phyloP scores from a whole-genome alignment of 2,888 invertebrate genomes.

The Steinernema scapterisci region DNA sequence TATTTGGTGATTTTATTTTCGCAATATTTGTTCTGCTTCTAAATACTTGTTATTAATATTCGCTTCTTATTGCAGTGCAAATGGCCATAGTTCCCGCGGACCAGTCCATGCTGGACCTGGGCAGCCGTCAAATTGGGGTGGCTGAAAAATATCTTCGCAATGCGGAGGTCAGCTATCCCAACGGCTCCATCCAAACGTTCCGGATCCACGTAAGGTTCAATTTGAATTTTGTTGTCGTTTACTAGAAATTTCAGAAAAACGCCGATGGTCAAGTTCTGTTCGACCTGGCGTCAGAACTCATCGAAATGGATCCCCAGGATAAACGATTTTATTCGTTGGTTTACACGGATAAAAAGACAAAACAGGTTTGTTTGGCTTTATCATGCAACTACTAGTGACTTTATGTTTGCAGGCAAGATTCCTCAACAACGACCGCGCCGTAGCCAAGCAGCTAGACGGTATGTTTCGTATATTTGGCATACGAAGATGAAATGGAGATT shows the following conservation, averaged over 20 bases:
- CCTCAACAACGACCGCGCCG: not conserved
- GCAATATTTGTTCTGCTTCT: too few relatives aligned
- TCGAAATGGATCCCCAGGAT: not conserved
- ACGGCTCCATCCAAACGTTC: not conserved
- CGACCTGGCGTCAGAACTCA: not conserved
- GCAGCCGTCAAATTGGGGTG: not conserved
- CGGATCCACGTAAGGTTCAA: not conserved
- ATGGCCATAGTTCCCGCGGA: too few relatives aligned
- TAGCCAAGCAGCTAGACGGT: constrained; percentile 7
- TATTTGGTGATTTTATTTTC: too few relatives aligned
- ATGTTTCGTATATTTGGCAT: too few relatives aligned
- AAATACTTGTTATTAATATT: too few relatives aligned
- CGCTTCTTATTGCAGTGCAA: too few relatives aligned
- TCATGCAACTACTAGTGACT: not conserved
- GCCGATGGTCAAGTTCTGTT: not conserved
- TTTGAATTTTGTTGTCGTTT: not conserved
- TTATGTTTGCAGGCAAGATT: not conserved
- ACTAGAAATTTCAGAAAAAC: not conserved
- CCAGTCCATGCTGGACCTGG: too few relatives aligned
- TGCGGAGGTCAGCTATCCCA: not conserved
- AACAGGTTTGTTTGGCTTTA: not conserved
- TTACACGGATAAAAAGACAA: not conserved
- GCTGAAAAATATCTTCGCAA: not conserved
- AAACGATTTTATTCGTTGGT: not conserved
- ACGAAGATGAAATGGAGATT: too few relatives aligned